Evolutionary conservation across 2,797 vertebrate genomes (phyloP).

Genomic region (Pagetopsis macropterus): DNA sequence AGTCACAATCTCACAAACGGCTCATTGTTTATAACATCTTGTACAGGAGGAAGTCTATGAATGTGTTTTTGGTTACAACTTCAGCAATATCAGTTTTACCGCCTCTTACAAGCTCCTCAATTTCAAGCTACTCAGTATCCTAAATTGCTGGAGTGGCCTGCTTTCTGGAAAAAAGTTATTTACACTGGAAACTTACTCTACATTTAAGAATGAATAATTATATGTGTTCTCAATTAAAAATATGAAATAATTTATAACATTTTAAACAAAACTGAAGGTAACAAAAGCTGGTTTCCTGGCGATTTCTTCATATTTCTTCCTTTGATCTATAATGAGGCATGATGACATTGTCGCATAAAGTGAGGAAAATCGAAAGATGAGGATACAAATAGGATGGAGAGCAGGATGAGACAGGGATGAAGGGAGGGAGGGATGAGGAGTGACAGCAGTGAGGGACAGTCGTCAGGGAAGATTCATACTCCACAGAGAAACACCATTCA

Average conservation of each 20-base stretch:
- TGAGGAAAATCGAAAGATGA: slow-evolving; percentile 31
- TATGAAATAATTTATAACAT: neutral
- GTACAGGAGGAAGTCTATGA: neutral
- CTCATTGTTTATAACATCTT: neutral
- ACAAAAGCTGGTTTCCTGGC: neutral
- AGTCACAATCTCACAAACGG: neutral
- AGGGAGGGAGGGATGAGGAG: slow-evolving; percentile 29
- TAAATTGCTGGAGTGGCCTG: neutral
- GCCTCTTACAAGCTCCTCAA: neutral
- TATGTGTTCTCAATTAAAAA: neutral
- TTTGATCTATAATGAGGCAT: slow-evolving; percentile 38
- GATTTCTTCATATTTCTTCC: slow-evolving; percentile 1
- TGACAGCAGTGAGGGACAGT: slow-evolving; percentile 59
- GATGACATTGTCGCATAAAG: slow-evolving; percentile 23
- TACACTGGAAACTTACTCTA: too few species aligned
- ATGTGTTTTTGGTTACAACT: neutral
- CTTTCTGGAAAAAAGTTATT: neutral
- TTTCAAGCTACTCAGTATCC: neutral
- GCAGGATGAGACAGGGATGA: neutral
- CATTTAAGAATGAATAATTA: neutral
- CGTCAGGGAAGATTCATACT: slow-evolving; percentile 54
- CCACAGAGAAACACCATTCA: slow-evolving; percentile 61
- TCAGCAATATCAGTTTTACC: neutral
- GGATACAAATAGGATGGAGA: slow-evolving; percentile 30
- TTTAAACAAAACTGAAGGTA: neutral